Evolutionary conservation across 2,888 invertebrate genomes (phyloP).

Genomic region (Acleris emargana): DNA sequence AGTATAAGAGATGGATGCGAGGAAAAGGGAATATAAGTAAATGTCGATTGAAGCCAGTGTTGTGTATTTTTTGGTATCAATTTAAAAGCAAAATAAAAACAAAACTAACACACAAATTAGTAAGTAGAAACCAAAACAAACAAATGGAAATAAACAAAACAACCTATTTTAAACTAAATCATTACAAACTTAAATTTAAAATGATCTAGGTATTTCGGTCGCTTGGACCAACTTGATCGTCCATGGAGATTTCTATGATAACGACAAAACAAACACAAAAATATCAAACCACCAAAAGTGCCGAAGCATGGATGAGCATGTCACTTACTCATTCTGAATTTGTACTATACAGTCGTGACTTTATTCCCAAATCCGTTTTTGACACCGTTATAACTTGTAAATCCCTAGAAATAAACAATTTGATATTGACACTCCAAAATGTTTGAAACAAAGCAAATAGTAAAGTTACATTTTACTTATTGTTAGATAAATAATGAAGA

Average conservation of each 20-base stretch:
- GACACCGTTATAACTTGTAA: slow-evolving; percentile 82
- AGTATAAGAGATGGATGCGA: not conserved
- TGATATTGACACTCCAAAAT: slow-evolving; percentile 7
- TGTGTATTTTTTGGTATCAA: not conserved
- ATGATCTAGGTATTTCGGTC: not conserved
- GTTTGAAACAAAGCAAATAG: too few relatives aligned
- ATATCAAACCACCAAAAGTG: slow-evolving; percentile 44
- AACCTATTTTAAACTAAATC: not conserved
- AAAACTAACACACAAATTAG: slow-evolving; percentile 13
- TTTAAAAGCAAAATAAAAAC: slow-evolving; percentile 15
- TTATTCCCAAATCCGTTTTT: slow-evolving; percentile 78
- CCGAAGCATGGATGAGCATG: slow-evolving; percentile 59
- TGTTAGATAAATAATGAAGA: too few relatives aligned
- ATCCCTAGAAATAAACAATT: slow-evolving; percentile 77
- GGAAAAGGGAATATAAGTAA: slow-evolving; percentile 16
- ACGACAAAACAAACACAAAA: slow-evolving; percentile 37
- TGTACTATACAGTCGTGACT: slow-evolving; percentile 80
- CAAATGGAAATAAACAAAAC: slow-evolving; percentile 12
- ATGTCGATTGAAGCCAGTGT: slow-evolving; percentile 7
- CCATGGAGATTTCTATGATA: slow-evolving; percentile 8
- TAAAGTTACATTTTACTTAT: too few relatives aligned
- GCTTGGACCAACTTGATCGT: slow-evolving; percentile 3
- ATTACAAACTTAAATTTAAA: slow-evolving; percentile 3
- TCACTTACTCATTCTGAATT: slow-evolving; percentile 72
- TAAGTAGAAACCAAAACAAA: slow-evolving; percentile 22